phyloP scores from a whole-genome alignment of 2,888 invertebrate genomes.

The Hydriomena furcata region DNA sequence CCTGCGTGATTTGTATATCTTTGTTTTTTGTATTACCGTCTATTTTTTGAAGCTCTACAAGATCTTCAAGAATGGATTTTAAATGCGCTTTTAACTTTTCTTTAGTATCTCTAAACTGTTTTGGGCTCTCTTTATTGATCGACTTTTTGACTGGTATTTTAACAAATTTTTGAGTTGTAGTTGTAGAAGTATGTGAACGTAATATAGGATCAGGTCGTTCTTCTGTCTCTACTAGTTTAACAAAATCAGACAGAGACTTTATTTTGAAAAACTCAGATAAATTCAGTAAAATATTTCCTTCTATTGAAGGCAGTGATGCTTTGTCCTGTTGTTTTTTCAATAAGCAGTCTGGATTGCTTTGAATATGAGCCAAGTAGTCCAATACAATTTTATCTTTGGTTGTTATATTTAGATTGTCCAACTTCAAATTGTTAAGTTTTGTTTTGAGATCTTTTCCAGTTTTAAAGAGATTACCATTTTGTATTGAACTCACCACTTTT shows the following conservation, averaged over 20 bases:
- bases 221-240: slow-evolving; percentile 46
- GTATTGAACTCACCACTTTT: slow-evolving; percentile 47
- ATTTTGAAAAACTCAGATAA: slow-evolving; percentile 70
- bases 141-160: not conserved
- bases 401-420: slow-evolving; percentile 52
- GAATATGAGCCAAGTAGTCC: slow-evolving; percentile 63
- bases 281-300: slow-evolving; percentile 64
- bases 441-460: slow-evolving; percentile 42
- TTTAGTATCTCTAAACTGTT: slow-evolving; percentile 48
- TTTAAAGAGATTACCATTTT: slow-evolving; percentile 44
- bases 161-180: slow-evolving; percentile 1
- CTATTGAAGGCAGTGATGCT: slow-evolving; percentile 40
- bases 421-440: slow-evolving; percentile 48
- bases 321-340: slow-evolving; percentile 41
- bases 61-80: slow-evolving; percentile 65
- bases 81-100: slow-evolving; percentile 66
- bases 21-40: slow-evolving; percentile 43
- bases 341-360: slow-evolving; percentile 57
- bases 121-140: slow-evolving; percentile 21
- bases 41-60: slow-evolving; percentile 60
- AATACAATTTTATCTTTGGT: slow-evolving; percentile 66
- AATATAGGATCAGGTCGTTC: slow-evolving; percentile 18
- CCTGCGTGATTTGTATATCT: slow-evolving; percentile 54
- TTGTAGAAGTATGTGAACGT: slow-evolving; percentile 17
- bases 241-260: slow-evolving; percentile 64